Evolutionary conservation across 1,140 invertebrate genomes (phyloP), one percentile per base, ranked within the genome.

Genomic region (Lordiphosa clarofinis): DNA sequence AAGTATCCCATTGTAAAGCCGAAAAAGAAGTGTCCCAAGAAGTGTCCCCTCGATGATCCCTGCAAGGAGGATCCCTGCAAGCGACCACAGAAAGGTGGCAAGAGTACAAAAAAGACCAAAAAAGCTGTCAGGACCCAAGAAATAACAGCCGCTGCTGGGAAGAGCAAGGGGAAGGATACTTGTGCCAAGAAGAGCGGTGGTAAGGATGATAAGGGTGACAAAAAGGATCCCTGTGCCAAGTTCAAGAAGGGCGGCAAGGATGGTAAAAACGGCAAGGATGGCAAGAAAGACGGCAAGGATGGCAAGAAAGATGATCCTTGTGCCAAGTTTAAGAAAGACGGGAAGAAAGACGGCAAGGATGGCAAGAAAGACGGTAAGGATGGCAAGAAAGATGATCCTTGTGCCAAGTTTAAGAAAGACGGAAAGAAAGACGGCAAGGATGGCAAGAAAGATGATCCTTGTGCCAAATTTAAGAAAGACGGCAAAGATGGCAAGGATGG

Each of bases 21-120:
- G 0, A 76, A 87, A 12, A 74, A 72, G 19, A 82, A 82, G 31
- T 82, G 78, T 28, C 55, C 60, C 1, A 76, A 76, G 11, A 73
- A 68, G 7, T 84, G 78, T 38, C 73, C 73, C 0, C 31, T 73
- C 2, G 53, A 65, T n/a, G 81, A 86, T 42, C 74, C 82, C 0
- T 86, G 81, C 55, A 75, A 79, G 13, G 58, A 86, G 6, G 48
- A 67, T 37, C 54, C 54, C 1, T 79, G 73, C 24, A 73, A 64
- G 35, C 42, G 53, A 10, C 82, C 78, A 0, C 15, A 15, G 5
- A 73, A 65, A 24, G 43, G 46, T 10, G 12, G 13, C 9, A 40
- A 55, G 28, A 8, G 6, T 4, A 36, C 28, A 0, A 9, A 53
- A 48, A 37, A 36, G 7, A 13, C 4, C 2, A 49, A 53, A 13